These are phyloP conservation scores for Mythimna vitellina DNA, from an alignment of 2,888 invertebrate species.

Conservation along the genomic window DNA sequence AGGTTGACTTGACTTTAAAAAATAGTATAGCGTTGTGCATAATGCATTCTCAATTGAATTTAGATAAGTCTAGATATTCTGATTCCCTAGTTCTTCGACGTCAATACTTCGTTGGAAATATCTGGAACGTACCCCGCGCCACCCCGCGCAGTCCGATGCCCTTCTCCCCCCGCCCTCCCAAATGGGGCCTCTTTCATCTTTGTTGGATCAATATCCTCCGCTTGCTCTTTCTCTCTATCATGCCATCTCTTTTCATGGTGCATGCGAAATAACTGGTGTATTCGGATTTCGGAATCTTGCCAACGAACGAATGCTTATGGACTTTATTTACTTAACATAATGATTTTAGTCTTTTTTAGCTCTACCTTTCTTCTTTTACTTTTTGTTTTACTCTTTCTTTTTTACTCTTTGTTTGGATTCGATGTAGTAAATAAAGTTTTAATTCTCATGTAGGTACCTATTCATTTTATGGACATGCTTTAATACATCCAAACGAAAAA, in stretches of 20 bases:
- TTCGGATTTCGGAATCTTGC: slow-evolving; percentile 57
- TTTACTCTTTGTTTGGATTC: too few species aligned
- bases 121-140: slow-evolving; percentile 39
- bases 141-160: slow-evolving; percentile 2
- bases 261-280: slow-evolving; percentile 18
- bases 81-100: slow-evolving; percentile 7
- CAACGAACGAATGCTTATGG: neutral
- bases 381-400: too few species aligned
- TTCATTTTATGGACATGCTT: too few species aligned
- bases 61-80: neutral
- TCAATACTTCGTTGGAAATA: slow-evolving; percentile 51
- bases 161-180: slow-evolving; percentile 15
- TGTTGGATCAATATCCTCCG: slow-evolving; percentile 62
- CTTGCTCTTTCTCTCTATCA: slow-evolving; percentile 33
- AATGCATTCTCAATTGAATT: too few species aligned
- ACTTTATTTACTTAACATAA: neutral
- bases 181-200: slow-evolving; percentile 45
- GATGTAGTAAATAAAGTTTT: too few species aligned
- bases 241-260: slow-evolving; percentile 48
- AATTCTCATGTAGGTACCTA: too few species aligned
- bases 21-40: too few species aligned
- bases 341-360: neutral
- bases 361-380: too few species aligned
- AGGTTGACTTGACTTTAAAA: neutral
- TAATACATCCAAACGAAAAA: too few species aligned